Percentiles rank a stretch among this genome's conserved stretches.
These are phyloP conservation scores for Noctua janthe DNA, from an alignment of 2,888 invertebrate species.

Conservation along the genomic window DNA sequence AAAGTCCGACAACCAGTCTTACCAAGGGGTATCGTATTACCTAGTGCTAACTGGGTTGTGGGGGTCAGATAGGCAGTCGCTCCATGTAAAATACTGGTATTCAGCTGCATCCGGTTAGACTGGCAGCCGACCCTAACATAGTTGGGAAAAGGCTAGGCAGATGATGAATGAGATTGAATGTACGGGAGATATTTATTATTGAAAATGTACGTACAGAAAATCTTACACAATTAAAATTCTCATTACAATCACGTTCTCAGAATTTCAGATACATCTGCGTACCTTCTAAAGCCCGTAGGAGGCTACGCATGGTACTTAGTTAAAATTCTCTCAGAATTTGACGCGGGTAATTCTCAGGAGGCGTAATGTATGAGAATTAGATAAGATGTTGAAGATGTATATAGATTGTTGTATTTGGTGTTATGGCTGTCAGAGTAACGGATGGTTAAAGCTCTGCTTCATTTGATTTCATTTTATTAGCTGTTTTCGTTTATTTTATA, in stretches of 20 bases:
- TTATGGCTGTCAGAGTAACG: background rate
- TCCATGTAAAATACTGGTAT: no score
- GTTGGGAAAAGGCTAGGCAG: no score
- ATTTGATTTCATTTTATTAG: background rate
- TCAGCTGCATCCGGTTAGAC: no score
- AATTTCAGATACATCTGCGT: constrained; percentile 19
- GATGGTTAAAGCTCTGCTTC: background rate
- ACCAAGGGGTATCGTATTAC: no score
- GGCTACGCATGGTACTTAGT: constrained; percentile 9
- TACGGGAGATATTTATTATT: background rate
- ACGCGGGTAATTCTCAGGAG: constrained; percentile 37
- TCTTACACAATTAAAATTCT: constrained; percentile 3
- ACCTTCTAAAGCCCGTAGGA: background rate
- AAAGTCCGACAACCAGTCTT: no score
- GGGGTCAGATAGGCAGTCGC: no score
- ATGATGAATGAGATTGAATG: background rate
- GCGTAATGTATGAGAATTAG: constrained; percentile 20
- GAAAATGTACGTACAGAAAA: background rate
- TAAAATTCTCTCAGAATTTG: constrained; percentile 36
- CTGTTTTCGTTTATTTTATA: background rate
- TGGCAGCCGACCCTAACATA: no score
- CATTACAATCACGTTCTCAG: constrained; percentile 27
- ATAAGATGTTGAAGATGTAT: constrained; percentile 13
- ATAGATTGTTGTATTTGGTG: constrained; percentile 1
- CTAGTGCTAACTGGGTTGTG: no score